Percentiles rank a stretch among this genome's conserved stretches.
Conservation (phyloP, 2,113 vertebrate genomes). For the Phylloscopus trochilus region DNA sequence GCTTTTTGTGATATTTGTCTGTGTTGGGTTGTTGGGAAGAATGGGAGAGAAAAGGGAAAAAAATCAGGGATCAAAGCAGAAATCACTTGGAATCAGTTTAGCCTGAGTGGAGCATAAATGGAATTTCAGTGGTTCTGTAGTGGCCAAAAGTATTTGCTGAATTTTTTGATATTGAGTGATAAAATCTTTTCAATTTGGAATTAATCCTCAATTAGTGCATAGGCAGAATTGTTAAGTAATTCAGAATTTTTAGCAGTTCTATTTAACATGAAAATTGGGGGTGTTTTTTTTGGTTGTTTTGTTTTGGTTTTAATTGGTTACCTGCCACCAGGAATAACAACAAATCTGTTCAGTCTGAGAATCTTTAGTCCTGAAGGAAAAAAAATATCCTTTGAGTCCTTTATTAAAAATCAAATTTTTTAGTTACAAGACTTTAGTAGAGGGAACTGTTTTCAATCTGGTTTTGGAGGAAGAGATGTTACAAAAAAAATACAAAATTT, state of each 20-base stretch:
- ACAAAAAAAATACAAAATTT: neutral
- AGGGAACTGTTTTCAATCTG: neutral
- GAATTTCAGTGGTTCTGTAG: neutral
- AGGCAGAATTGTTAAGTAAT: neutral
- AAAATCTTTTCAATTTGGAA: neutral
- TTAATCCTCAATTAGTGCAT: neutral
- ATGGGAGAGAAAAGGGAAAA: neutral
- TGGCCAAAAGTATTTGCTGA: neutral
- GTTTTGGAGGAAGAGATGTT: neutral
- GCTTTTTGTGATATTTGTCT: rapidly evolving
- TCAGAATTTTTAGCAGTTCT: neutral
- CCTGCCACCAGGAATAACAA: neutral
- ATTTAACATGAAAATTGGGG: neutral
- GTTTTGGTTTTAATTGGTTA: neutral
- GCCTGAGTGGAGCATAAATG: neutral
- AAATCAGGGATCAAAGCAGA: neutral
- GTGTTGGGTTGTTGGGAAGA: neutral
- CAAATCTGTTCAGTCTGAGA: neutral
- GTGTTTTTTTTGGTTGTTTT: rapidly evolving
- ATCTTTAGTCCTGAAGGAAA: neutral
- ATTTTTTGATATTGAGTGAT: neutral
- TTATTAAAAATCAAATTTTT: neutral
- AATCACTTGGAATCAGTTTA: neutral
- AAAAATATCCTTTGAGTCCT: neutral
- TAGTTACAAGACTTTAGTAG: neutral